Base-by-base conservation (phyloP, 53 echinoderm and acorn worm species). In the Holothuria scabra region DNA sequence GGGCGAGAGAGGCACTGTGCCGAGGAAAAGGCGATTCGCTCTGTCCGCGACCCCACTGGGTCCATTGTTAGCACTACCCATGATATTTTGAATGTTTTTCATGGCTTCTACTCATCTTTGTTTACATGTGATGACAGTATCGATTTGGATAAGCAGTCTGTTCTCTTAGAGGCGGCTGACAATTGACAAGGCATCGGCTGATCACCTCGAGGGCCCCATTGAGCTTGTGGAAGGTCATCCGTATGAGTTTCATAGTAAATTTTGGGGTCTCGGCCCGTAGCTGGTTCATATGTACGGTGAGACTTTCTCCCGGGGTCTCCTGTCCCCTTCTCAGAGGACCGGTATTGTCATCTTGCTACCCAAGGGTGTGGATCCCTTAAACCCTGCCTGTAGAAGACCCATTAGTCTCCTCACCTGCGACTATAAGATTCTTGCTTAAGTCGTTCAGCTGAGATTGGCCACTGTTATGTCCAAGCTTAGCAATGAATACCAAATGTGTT, bases 341-440 rank as follows among this genome's bases (percentile, higher is more conserved):
- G 91, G 79, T 46, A 79, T 91, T 60, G 84, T 91, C 25, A 85
- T 60, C 24, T 71, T 92, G 5, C 46, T 92, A 11, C 89, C 92
- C 26, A 92, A 92, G 60, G 59, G 46, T 28, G 87, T 89, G 11
- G 87, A 89, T 38, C 30, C 59, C 16, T 34, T 83, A 1, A 85
- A 87, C 18, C 89, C 88, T 5, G 81, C 80, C 0, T 87, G 84
- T 46, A 56, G 93, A 30, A 80, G 93, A 16, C 86, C 86, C 1
- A 83, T 91, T 12, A 83, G 86, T 70, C 67, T 92, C n/a, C 52
- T 92, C 19, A 84, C 56, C 1, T 76, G 74, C 21, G 90, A 93
- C 68, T 90, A 93, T 30, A 93, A 90, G 64, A 93, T 92, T 16
- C 46, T 88, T 32, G 31, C 91, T 8, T 85, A 88, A 46, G 19